These are phyloP conservation scores for Agrotis segetum DNA, from an alignment of 2,888 invertebrate genomes.

Conservation along the genomic window DNA sequence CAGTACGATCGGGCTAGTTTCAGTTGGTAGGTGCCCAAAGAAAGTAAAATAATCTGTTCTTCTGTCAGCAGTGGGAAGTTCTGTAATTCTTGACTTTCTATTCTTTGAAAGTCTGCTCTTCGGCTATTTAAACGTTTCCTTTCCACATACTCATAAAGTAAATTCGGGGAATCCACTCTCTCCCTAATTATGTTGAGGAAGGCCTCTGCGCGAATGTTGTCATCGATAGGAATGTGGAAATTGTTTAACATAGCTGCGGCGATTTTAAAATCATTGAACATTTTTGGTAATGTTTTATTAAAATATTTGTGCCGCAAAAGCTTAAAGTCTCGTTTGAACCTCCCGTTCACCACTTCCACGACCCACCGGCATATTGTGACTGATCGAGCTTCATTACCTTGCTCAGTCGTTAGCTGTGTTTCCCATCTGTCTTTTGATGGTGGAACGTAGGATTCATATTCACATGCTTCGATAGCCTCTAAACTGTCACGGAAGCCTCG, in stretches of 20 bases:
- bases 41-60: slow-evolving; percentile 9
- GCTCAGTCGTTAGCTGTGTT: background rate
- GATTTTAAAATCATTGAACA: slow-evolving; percentile 6
- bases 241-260: background rate
- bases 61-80: slow-evolving; percentile 5
- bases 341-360: slow-evolving; percentile 1
- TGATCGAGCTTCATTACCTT: background rate
- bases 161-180: background rate
- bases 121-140: background rate
- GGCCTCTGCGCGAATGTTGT: background rate
- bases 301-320: slow-evolving; percentile 1
- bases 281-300: slow-evolving; percentile 1
- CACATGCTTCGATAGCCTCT: background rate
- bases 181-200: background rate
- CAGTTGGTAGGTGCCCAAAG: background rate
- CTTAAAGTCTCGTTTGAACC: slow-evolving; percentile 6
- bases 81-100: background rate
- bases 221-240: background rate
- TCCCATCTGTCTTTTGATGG: background rate
- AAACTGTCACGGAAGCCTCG: background rate
- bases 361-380: slow-evolving; percentile 8
- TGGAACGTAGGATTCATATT: background rate
- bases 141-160: slow-evolving; percentile 5
- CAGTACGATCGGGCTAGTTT: slow-evolving; percentile 5
- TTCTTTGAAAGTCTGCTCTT: slow-evolving; percentile 6